Percentiles rank a stretch among this genome's conserved stretches.
phyloP scores from a whole-genome alignment of 2,113 vertebrate species.

The Perccottus glenii region DNA sequence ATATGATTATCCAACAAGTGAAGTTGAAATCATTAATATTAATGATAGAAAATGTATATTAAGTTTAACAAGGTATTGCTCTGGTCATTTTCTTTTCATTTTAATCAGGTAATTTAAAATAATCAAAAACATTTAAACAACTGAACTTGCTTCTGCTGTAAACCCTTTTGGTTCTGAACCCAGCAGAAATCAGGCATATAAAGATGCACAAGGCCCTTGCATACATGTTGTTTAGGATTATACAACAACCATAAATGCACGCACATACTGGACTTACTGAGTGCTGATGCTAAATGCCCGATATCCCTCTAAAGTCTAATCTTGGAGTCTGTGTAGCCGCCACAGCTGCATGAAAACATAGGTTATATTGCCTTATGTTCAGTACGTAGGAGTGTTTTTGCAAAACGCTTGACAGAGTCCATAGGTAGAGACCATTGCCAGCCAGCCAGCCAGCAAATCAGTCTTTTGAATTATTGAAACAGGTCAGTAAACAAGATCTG shows the following conservation, averaged over 20 bases:
- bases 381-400: slow-evolving; percentile 9
- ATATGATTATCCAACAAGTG: too few species aligned
- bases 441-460: slow-evolving; percentile 45
- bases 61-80: too few species aligned
- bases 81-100: too few species aligned
- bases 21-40: too few species aligned
- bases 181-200: background rate
- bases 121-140: too few species aligned
- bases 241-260: background rate
- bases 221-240: background rate
- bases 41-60: too few species aligned
- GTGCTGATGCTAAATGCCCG: background rate
- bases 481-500: slow-evolving; percentile 56
- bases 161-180: too few species aligned
- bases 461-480: slow-evolving; percentile 69
- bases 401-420: slow-evolving; percentile 31
- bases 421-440: slow-evolving; percentile 38
- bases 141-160: too few species aligned
- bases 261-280: background rate
- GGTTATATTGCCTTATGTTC: background rate
- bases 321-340: slow-evolving; percentile 5
- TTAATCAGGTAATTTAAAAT: too few species aligned
- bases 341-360: slow-evolving; percentile 7
- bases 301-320: slow-evolving; percentile 17
- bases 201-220: background rate